Base-by-base conservation (phyloP, 2,888 invertebrate species). In the Acrobasis repandana region DNA sequence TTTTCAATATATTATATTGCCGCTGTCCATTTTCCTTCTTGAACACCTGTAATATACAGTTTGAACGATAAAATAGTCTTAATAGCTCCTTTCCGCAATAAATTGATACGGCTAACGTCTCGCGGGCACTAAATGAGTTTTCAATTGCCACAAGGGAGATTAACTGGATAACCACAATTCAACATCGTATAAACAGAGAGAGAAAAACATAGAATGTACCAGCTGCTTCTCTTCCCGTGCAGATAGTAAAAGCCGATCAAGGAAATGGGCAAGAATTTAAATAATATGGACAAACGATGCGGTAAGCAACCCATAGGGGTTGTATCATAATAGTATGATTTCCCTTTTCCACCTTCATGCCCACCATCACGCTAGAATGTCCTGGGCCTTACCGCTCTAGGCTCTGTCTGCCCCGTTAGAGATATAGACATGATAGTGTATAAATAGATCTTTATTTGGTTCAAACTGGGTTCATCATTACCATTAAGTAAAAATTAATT, bases 41-140 rank as follows among this genome's bases (percentile, higher is more conserved):
- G n/a, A n/a, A 11, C 36, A 52, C 10, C 36, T 34, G 11, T 16
- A 36, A 36, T 36, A n/a, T 10, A 51, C 34, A 16, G 16, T 16
- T 36, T 34, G 3, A 15, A 16, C 52, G 5, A 52, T 59, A 59
- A 59, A 59, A 43, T 51, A 59, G 56, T 64, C 64, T 68, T 70
- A 65, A 71, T 73, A 74, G 75, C 73, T 67, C 69, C 66, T 67
- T 54, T 60, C 66, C 57, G 67, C 67, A 68, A 78, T 81, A 80
- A 82, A 82, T 84, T 76, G 70, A 75, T 72, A 67, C 69, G 64
- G 67, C 85, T 79, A 85, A 82, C 67, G 78, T 78, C 80, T 76
- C 73, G 71, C 67, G 70, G 76, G 70, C 75, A 74, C 77, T 80
- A 76, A 86, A 85, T 83, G 83, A 74, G 79, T 79, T 85, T 82